Conservation (phyloP, 2,888 invertebrate species). For the Zygogramma bicolorata region DNA sequence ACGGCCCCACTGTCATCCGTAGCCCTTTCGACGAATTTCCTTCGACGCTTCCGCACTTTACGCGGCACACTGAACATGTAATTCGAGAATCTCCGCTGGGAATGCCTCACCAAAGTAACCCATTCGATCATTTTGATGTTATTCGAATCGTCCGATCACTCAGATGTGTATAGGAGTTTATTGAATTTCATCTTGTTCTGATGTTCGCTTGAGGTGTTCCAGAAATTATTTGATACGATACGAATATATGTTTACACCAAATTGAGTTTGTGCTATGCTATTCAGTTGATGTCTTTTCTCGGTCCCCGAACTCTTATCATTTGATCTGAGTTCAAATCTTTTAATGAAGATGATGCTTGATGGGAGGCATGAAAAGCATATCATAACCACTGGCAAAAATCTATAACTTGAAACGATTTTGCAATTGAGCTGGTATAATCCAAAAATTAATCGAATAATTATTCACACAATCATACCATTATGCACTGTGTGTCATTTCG, state of each 20-base stretch:
- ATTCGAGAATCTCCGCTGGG: slow-evolving; percentile 77
- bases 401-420: too few relatives aligned
- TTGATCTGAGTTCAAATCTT: too few relatives aligned
- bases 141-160: background rate
- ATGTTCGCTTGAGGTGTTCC: background rate
- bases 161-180: background rate
- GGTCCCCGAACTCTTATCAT: too few relatives aligned
- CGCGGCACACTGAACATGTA: slow-evolving; percentile 76
- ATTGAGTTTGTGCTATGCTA: background rate
- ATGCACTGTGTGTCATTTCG: too few relatives aligned
- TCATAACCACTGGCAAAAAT: too few relatives aligned
- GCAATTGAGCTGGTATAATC: too few relatives aligned
- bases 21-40: slow-evolving; percentile 47
- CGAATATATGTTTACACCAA: background rate
- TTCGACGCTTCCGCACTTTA: slow-evolving; percentile 73
- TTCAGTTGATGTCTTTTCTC: background rate
- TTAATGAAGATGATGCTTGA: too few relatives aligned
- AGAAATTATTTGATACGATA: background rate
- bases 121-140: slow-evolving; percentile 77
- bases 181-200: background rate
- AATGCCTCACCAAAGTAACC: slow-evolving; percentile 82
- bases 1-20: slow-evolving; percentile 25
- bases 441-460: too few relatives aligned
- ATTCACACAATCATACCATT: too few relatives aligned
- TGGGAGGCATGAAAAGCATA: too few relatives aligned